Conservation (phyloP, 2,888 invertebrate species). For the Ormyrus thymus region DNA sequence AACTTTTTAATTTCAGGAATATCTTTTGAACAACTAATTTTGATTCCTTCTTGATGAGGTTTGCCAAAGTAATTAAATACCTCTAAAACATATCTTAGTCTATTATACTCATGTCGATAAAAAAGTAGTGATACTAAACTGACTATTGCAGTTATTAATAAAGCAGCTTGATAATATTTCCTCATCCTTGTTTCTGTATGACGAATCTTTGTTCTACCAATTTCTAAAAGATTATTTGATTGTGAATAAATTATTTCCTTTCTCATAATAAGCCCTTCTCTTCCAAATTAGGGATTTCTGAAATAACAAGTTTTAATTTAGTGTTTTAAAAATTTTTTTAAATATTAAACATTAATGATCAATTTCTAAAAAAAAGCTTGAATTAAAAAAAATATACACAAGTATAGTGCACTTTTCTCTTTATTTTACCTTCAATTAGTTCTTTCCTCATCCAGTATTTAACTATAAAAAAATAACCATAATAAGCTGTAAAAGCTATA, state of each 20-base stretch:
- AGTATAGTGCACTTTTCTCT: too few species aligned
- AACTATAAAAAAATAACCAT: too few species aligned
- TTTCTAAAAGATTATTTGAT: constrained; percentile 42
- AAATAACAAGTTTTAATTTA: too few species aligned
- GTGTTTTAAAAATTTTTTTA: too few species aligned
- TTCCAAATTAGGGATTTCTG: constrained; percentile 22
- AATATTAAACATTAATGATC: too few species aligned
- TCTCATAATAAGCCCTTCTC: constrained; percentile 50
- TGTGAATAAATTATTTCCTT: constrained; percentile 48
- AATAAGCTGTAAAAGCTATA: too few species aligned
- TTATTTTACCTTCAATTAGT: too few species aligned
- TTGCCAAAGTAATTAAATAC: constrained; percentile 91
- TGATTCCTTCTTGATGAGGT: constrained; percentile 78
- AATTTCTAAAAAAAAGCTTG: too few species aligned
- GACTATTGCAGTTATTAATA: constrained; percentile 82
- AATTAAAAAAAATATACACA: too few species aligned
- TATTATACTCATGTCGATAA: constrained; percentile 91
- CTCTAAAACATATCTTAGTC: constrained; percentile 87
- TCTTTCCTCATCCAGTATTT: too few species aligned
- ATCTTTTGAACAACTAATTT: constrained; percentile 74
- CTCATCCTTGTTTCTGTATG: constrained; percentile 78
- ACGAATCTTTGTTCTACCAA: constrained; percentile 41
- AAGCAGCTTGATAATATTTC: constrained; percentile 88
- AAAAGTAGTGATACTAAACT: constrained; percentile 86
- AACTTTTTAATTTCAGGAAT: constrained; percentile 49